A percentile compares a stretch with the other conserved stretches of the same genome.
These are phyloP conservation scores for Tachysurus fulvidraco DNA, from an alignment of 2,113 vertebrate species.

Conservation along the genomic window DNA sequence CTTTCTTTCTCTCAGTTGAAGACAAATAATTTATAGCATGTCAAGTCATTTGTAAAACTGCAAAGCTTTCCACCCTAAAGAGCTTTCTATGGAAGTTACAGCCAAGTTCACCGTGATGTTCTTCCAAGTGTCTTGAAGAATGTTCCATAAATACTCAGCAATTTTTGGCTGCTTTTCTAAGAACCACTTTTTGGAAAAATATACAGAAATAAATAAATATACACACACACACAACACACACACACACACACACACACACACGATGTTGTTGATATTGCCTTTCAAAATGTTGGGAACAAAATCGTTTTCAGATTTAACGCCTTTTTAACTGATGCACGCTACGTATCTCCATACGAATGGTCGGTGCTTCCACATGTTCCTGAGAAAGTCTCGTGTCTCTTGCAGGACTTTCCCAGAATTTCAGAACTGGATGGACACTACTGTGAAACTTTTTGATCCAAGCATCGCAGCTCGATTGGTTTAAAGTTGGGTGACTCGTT, in stretches of 20 bases:
- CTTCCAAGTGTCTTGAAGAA: not conserved
- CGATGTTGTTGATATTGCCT: not conserved
- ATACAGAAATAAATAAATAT: too few relatives aligned
- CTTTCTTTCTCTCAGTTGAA: not conserved
- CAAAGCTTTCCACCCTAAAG: not conserved
- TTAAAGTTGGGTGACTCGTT: not conserved
- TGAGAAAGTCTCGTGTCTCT: not conserved
- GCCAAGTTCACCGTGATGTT: not conserved
- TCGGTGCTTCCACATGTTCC: constrained; percentile 3
- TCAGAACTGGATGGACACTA: not conserved
- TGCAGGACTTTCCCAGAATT: not conserved
- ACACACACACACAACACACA: too few relatives aligned
- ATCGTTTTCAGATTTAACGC: not conserved
- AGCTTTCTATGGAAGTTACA: not conserved
- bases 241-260: too few relatives aligned
- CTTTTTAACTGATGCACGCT: not conserved
- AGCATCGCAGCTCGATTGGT: not conserved
- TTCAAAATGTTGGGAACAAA: constrained; percentile 7
- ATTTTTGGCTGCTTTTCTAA: constrained; percentile 5
- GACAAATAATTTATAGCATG: not conserved
- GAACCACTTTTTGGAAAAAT: not conserved
- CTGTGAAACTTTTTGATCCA: constrained; percentile 3
- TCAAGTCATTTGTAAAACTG: not conserved
- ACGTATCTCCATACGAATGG: not conserved
- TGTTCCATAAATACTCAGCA: constrained; percentile 11